phyloP scores from a whole-genome alignment of 23 tunicate species.

The Phallusia fumigata region DNA sequence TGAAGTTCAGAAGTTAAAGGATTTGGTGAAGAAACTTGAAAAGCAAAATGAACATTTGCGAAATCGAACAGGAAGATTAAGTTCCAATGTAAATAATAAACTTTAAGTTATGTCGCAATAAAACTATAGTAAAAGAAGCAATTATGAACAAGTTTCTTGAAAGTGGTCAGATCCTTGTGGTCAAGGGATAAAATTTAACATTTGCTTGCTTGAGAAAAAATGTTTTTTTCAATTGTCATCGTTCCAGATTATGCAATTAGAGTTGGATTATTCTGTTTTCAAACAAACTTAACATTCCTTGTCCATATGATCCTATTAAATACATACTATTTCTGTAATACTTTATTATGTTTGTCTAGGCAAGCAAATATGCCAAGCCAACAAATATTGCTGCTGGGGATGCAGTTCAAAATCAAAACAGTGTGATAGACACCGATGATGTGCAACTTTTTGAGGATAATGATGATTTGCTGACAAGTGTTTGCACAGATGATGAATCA shows the following conservation, averaged over 20 bases:
- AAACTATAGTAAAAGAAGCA: too few species aligned
- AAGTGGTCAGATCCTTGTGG: too few species aligned
- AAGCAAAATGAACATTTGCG: slow-evolving; percentile 88
- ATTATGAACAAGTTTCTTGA: too few species aligned
- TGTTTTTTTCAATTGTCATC: too few species aligned
- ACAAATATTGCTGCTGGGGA: slow-evolving; percentile 28
- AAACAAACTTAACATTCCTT: too few species aligned
- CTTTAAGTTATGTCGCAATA: too few species aligned
- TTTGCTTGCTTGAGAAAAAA: too few species aligned
- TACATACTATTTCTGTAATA: too few species aligned
- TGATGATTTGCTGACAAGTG: slow-evolving; percentile 28
- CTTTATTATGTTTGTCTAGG: slow-evolving; percentile 7
- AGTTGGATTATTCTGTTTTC: too few species aligned
- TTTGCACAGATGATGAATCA: slow-evolving; percentile 29
- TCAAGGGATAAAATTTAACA: too few species aligned
- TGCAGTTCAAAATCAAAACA: not conserved
- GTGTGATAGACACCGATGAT: not conserved
- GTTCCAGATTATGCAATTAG: too few species aligned
- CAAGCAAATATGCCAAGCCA: slow-evolving; percentile 31
- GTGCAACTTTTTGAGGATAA: slow-evolving; percentile 23
- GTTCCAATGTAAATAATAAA: slow-evolving; percentile 38
- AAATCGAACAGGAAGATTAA: slow-evolving; percentile 67
- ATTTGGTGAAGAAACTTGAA: slow-evolving; percentile 79
- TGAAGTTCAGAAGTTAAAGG: slow-evolving; percentile 80
- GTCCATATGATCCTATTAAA: too few species aligned